Conservation (phyloP, 2,888 invertebrate species). For the Nemotelus nigrinus region DNA sequence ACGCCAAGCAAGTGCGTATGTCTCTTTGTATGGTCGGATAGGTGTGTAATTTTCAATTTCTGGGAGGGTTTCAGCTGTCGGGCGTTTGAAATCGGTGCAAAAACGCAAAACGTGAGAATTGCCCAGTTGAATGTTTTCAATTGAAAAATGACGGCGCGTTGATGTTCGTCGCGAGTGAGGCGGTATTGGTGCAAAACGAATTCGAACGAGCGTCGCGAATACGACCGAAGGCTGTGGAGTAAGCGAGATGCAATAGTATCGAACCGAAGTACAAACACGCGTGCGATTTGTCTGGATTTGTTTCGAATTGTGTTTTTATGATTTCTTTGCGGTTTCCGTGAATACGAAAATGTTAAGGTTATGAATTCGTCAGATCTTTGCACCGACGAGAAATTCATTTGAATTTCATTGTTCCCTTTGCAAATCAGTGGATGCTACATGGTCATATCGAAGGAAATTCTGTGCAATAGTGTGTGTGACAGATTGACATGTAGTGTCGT, state of each 20-base stretch:
- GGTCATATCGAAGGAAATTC: slow-evolving; percentile 15
- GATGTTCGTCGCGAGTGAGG: slow-evolving; percentile 22
- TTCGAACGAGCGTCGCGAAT: slow-evolving; percentile 1
- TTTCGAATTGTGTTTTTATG: slow-evolving; percentile 7
- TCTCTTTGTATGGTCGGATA: neutral
- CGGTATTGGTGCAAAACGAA: slow-evolving; percentile 19
- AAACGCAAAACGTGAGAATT: slow-evolving; percentile 34
- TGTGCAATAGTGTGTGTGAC: slow-evolving; percentile 11
- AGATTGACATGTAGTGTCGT: neutral
- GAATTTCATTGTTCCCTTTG: neutral
- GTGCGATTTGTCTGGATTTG: slow-evolving; percentile 26
- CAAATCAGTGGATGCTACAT: slow-evolving; percentile 1
- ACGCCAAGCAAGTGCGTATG: neutral
- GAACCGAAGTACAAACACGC: slow-evolving; percentile 37
- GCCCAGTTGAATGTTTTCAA: slow-evolving; percentile 36
- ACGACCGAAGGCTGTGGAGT: slow-evolving; percentile 23
- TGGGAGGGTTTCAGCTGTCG: neutral
- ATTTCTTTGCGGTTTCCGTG: neutral
- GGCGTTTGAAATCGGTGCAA: neutral
- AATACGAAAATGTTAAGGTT: neutral
- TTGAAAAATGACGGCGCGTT: slow-evolving; percentile 41
- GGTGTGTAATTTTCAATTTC: neutral
- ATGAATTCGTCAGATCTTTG: no score
- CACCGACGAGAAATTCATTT: no score
- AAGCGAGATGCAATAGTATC: slow-evolving; percentile 11